A percentile compares a stretch with the other conserved stretches of the same genome.
phyloP scores from a whole-genome alignment of 2,113 vertebrate genomes.

The Elanoides forficatus region DNA sequence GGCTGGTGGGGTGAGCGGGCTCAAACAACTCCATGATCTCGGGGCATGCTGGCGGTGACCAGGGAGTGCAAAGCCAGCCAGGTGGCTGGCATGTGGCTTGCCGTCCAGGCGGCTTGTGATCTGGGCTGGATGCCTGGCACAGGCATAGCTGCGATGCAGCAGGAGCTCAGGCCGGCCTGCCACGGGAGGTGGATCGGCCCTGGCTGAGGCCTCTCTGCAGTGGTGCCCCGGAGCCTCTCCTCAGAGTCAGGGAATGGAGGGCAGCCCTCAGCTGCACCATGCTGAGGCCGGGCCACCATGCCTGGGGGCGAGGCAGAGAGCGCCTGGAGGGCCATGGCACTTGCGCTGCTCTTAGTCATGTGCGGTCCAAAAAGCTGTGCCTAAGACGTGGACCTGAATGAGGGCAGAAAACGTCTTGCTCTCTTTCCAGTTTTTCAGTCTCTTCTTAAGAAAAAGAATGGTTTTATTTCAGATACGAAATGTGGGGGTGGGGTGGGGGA shows the following conservation, averaged over 20 bases:
- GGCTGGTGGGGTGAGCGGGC: not conserved
- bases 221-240: not conserved
- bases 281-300: not conserved
- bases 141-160: not conserved
- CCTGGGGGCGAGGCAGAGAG: too few relatives aligned
- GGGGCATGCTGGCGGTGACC: not conserved
- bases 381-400: not conserved
- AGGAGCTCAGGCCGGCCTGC: not conserved
- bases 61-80: too few relatives aligned
- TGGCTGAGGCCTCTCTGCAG: not conserved
- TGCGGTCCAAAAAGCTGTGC: rapidly evolving
- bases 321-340: rapidly evolving
- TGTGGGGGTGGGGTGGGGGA: not conserved
- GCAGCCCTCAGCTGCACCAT: not conserved
- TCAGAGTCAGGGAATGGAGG: rapidly evolving
- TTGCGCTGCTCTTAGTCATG: rapidly evolving
- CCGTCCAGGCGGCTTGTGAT: rapidly evolving
- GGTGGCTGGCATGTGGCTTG: rapidly evolving
- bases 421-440: not conserved
- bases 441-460: not conserved
- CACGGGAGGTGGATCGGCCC: rapidly evolving
- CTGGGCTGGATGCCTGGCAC: not conserved
- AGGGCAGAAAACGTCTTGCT: not conserved
- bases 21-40: too few relatives aligned
- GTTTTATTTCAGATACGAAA: not conserved